A percentile compares a stretch with the other conserved stretches of the same genome.
Conservation (phyloP, 2,797 vertebrate genomes). For the Phoebastria nigripes region DNA sequence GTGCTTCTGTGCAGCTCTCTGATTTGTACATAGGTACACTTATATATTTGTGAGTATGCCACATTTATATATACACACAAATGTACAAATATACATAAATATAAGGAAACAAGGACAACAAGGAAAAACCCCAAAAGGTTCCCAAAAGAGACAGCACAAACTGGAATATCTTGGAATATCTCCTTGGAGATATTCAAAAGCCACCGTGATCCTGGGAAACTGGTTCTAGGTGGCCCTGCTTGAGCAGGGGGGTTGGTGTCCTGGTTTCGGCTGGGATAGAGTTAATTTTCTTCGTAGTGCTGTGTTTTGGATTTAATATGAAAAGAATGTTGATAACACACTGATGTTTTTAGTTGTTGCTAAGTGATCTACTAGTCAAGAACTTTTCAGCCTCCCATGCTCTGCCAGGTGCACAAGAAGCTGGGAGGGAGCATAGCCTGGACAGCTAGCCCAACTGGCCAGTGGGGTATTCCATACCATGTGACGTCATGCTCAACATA, state of each 20-base stretch:
- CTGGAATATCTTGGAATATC: neutral
- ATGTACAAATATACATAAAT: neutral
- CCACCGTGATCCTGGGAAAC: neutral
- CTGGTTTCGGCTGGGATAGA: too few species aligned
- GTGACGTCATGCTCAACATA: too few species aligned
- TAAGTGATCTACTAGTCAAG: too few species aligned
- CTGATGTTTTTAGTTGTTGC: too few species aligned
- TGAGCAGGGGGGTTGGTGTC: neutral
- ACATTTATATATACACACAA: neutral
- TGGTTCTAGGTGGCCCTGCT: neutral
- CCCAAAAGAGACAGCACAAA: neutral
- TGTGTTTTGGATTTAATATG: too few species aligned
- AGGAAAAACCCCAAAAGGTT: neutral
- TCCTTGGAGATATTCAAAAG: neutral
- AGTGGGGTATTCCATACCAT: too few species aligned
- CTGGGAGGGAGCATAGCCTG: too few species aligned
- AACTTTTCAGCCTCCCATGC: too few species aligned
- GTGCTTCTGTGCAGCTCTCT: neutral
- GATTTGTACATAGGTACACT: neutral
- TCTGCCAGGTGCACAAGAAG: too few species aligned
- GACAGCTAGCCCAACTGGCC: too few species aligned
- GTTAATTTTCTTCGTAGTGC: too few species aligned
- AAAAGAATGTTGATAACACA: too few species aligned
- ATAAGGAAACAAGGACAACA: neutral
- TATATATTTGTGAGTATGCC: neutral